Evolutionary conservation across 2,888 invertebrate species (phyloP), one percentile per base, ranked within the genome.

Genomic region (Junonia oenone): DNA sequence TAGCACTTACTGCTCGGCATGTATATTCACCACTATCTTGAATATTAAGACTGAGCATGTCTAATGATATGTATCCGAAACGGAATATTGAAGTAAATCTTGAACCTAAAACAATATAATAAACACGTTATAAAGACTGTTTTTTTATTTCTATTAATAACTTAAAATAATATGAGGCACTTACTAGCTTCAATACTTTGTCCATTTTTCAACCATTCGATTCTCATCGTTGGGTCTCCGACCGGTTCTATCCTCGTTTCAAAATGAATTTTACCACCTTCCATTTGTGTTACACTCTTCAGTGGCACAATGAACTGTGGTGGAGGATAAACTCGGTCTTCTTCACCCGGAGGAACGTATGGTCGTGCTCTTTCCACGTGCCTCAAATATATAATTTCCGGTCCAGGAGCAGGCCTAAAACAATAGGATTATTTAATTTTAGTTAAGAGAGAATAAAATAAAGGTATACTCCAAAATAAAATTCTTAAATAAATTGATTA

Each of bases 241-340:
- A 98, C 96, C 68, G 99, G 99, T 88, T 97, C 96, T 87, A 99
- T 96, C 85, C 98, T 95, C 78, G 98, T 98, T 91, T 99, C 99
- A 92, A 99, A 98, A 91, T 98, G 98, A 74, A 97, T 94, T 78
- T 96, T 94, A 76, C 97, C 97, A 83, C 98, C 97, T 90, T 98
- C 98, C 76, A 94, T 92, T 80, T 96, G 95, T 68, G 94, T 91
- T 64, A 95, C 92, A 88, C 97, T 95, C 72, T 93, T 93, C 68
- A 98, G 91, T 69, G 97, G 97, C 84, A 97, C 94, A 75, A 97
- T 96, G 87, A 98, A 98, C 84, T 96, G 95, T 62, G 98, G 98
- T 67, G 97, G 96, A 75, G 97, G 97, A 89, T 97, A 97, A 64
- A 95, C 92, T 67, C 95, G 93, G 76, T 97, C 97, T 86, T 96